Evolutionary conservation across 2,888 invertebrate genomes (phyloP).

Genomic region (Bombylius major): DNA sequence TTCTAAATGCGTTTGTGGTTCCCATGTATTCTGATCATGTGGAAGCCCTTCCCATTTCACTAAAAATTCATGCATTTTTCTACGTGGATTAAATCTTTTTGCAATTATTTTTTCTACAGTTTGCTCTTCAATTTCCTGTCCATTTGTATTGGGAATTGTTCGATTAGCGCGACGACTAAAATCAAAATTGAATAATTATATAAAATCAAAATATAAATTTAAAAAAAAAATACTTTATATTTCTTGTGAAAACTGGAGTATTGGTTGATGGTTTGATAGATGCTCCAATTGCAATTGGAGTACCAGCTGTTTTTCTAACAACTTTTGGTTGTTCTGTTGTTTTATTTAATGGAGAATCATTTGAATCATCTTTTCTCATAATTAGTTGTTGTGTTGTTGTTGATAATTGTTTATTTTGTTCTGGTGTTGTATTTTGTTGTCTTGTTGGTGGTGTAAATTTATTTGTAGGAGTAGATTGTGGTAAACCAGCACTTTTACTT

Average conservation of each 20-base stretch:
- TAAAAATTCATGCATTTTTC: conserved; percentile 67
- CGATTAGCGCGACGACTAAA: conserved; percentile 30
- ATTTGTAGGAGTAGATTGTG: neutral
- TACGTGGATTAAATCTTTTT: conserved; percentile 66
- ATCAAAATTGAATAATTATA: neutral
- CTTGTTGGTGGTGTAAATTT: neutral
- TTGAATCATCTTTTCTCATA: neutral
- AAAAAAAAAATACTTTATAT: conserved; percentile 1
- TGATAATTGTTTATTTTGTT: neutral
- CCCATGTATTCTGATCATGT: conserved; percentile 76
- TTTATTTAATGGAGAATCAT: neutral
- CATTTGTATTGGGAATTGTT: conserved; percentile 19
- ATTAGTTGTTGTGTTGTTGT: neutral
- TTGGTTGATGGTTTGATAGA: neutral
- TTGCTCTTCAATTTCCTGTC: conserved; percentile 46
- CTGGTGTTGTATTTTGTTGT: too few species aligned
- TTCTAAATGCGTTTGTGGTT: conserved; percentile 62
- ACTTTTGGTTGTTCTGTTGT: conserved; percentile 4
- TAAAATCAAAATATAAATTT: neutral
- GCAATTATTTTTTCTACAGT: conserved; percentile 73
- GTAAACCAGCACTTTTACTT: neutral
- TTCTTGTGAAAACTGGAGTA: neutral
- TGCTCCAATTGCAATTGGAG: neutral
- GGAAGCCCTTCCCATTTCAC: conserved; percentile 76
- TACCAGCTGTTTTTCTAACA: conserved; percentile 4